phyloP scores from a whole-genome alignment of 2,888 invertebrate genomes.

The Tipula unca region DNA sequence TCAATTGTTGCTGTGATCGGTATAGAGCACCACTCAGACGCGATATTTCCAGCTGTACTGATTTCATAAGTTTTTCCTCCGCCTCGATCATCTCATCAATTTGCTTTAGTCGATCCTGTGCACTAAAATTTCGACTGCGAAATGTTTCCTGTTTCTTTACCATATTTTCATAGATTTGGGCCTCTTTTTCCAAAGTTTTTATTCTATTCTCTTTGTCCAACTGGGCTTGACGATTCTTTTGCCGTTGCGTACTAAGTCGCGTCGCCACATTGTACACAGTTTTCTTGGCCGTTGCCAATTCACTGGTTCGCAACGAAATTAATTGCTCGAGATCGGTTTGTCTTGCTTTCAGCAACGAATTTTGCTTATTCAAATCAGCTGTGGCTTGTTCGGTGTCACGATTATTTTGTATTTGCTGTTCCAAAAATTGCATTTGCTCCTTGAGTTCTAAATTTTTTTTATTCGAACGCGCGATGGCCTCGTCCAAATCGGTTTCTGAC shows the following conservation, averaged over 20 bases:
- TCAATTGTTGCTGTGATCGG: constrained; percentile 35
- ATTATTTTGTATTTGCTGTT: constrained; percentile 47
- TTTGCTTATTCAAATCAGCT: constrained; percentile 38
- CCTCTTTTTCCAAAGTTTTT: constrained; percentile 26
- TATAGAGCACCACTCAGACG: constrained; percentile 34
- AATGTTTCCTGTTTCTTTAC: constrained; percentile 30
- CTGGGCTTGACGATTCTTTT: constrained; percentile 33
- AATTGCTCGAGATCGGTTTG: constrained; percentile 34
- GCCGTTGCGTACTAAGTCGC: constrained; percentile 34
- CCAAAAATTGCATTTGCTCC: constrained; percentile 44
- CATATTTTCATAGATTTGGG: constrained; percentile 29
- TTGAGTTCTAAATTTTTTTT: constrained; percentile 40
- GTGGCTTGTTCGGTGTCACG: constrained; percentile 42
- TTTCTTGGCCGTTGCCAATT: constrained; percentile 35
- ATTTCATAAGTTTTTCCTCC: constrained; percentile 32
- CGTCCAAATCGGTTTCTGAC: constrained; percentile 40
- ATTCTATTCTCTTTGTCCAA: constrained; percentile 30
- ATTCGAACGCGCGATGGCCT: constrained; percentile 31
- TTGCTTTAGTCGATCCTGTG: constrained; percentile 36
- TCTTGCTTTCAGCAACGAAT: constrained; percentile 38
- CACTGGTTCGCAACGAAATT: constrained; percentile 38
- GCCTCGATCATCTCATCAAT: constrained; percentile 38
- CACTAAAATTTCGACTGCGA: constrained; percentile 32
- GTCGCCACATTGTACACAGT: constrained; percentile 35
- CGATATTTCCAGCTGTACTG: constrained; percentile 33